phyloP scores from a whole-genome alignment of 1,140 invertebrate species.

The Aphaenogaster rudis region DNA sequence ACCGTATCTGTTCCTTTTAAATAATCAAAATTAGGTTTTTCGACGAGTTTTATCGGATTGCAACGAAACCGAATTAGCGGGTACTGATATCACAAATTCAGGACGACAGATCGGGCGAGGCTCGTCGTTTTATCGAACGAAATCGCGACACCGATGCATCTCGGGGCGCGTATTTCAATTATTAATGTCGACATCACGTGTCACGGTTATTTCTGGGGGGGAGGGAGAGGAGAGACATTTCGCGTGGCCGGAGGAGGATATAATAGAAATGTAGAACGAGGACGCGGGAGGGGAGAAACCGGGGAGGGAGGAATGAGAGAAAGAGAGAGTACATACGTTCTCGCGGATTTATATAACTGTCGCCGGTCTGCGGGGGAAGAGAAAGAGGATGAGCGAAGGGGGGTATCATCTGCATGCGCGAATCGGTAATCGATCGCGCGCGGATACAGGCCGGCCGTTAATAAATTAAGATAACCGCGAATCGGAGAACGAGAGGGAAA shows the following conservation, averaged over 20 bases:
- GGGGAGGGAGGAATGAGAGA: neutral
- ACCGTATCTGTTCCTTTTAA: neutral
- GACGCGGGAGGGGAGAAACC: neutral
- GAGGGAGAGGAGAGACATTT: slow-evolving; percentile 6
- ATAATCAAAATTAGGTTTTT: neutral
- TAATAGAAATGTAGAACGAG: slow-evolving; percentile 60
- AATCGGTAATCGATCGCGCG: slow-evolving; percentile 54
- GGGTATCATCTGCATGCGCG: slow-evolving; percentile 42
- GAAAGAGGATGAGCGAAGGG: neutral
- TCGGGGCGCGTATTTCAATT: slow-evolving; percentile 37
- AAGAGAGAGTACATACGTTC: slow-evolving; percentile 12
- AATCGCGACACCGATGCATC: slow-evolving; percentile 22
- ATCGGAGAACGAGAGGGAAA: slow-evolving; percentile 56
- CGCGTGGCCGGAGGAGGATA: slow-evolving; percentile 26
- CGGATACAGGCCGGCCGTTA: slow-evolving; percentile 42
- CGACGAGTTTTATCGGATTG: neutral
- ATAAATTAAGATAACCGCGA: slow-evolving; percentile 58
- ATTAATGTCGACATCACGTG: slow-evolving; percentile 53
- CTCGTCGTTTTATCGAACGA: slow-evolving; percentile 33
- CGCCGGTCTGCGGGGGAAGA: neutral
- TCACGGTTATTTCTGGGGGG: slow-evolving; percentile 37
- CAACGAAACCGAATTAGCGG: neutral
- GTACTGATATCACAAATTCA: neutral
- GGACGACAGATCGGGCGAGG: neutral
- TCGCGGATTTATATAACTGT: slow-evolving; percentile 55